A percentile compares a stretch with the other conserved stretches of the same genome.
Evolutionary conservation across 2,113 vertebrate species (phyloP).

Genomic region (Spermophilus dauricus): DNA sequence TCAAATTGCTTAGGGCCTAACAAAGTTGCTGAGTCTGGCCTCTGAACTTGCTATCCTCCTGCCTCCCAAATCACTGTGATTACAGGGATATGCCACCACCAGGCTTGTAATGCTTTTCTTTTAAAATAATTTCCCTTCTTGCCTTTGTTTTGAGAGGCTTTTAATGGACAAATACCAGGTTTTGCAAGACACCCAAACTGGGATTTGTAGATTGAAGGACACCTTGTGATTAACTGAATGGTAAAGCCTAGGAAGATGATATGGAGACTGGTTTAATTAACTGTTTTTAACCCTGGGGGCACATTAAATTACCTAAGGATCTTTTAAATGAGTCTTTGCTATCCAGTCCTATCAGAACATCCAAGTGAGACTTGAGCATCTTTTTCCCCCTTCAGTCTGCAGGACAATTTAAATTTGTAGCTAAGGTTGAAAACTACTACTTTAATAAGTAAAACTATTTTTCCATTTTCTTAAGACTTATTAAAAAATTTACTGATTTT

Average conservation of each 20-base stretch:
- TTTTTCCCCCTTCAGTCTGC: not conserved
- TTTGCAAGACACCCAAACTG: not conserved
- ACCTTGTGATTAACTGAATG: not conserved
- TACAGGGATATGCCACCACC: no score
- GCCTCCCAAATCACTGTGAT: no score
- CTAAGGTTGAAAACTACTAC: not conserved
- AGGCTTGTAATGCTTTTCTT: no score
- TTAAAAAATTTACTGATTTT: constrained; percentile 58
- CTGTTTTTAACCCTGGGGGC: not conserved
- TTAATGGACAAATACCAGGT: constrained; percentile 28
- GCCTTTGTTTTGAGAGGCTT: not conserved
- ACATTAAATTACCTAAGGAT: not conserved
- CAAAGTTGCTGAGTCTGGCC: no score
- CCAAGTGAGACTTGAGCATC: not conserved
- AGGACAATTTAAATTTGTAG: not conserved
- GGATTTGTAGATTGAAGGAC: not conserved
- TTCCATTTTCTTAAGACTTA: constrained; percentile 30
- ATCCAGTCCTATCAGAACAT: not conserved
- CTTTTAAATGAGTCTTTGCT: not conserved
- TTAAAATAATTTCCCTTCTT: constrained; percentile 7
- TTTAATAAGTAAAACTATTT: constrained; percentile 21
- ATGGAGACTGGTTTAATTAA: not conserved
- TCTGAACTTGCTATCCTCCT: no score
- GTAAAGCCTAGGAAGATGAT: not conserved
- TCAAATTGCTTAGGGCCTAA: no score